Evolutionary conservation across 2,113 vertebrate genomes (phyloP).

Genomic region (Psophia crepitans): DNA sequence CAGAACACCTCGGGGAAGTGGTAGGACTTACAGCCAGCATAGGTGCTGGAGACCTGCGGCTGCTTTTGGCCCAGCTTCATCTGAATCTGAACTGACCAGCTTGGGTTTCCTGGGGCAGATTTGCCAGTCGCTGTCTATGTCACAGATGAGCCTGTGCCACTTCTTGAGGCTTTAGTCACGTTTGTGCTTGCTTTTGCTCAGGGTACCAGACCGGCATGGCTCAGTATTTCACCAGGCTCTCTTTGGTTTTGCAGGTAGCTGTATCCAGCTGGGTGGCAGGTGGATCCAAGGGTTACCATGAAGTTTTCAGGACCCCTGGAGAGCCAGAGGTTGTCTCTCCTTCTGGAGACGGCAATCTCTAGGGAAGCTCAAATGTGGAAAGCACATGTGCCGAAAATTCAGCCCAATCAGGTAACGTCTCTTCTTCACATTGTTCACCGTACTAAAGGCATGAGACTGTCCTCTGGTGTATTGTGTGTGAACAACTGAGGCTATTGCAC

Average conservation of each 20-base stretch:
- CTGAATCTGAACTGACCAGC: not conserved
- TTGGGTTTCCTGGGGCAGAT: not conserved
- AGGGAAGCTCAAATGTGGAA: constrained; percentile 97
- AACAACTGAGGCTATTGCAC: not conserved
- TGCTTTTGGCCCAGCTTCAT: not conserved
- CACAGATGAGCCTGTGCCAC: not conserved
- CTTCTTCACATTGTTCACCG: not conserved
- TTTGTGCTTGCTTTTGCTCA: not conserved
- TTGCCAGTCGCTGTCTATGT: not conserved
- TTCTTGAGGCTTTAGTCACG: not conserved
- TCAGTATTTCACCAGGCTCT: constrained; percentile 17
- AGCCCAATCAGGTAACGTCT: constrained; percentile 85
- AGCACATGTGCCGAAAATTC: constrained; percentile 88
- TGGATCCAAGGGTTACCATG: constrained; percentile 90
- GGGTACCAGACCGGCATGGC: not conserved
- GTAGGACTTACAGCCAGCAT: not conserved
- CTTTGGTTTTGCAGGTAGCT: constrained; percentile 86
- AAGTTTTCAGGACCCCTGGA: constrained; percentile 92
- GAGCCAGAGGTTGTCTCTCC: constrained; percentile 93
- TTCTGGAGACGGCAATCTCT: constrained; percentile 92
- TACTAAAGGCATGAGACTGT: not conserved
- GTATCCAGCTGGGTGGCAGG: constrained; percentile 94
- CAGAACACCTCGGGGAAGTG: not conserved
- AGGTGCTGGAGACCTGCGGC: not conserved
- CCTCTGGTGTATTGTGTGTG: not conserved